Conservation (phyloP, 2,113 vertebrate genomes). For the Semicossyphus pulcher region DNA sequence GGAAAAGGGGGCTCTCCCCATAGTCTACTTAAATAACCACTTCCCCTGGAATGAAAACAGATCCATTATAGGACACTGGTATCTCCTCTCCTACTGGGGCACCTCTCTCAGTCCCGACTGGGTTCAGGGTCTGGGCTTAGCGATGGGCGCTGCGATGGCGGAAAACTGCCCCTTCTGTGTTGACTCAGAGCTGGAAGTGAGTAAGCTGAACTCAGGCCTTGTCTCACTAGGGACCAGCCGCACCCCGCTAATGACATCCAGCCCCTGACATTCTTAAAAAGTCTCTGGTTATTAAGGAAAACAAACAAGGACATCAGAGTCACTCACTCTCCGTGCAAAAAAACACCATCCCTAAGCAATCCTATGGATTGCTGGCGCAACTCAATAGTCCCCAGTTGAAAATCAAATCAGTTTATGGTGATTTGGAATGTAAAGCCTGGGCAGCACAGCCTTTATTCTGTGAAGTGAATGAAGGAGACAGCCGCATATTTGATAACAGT, state of each 20-base stretch:
- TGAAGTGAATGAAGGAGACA: conserved; percentile 35
- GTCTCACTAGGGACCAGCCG: conserved; percentile 68
- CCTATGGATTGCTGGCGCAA: conserved; percentile 40
- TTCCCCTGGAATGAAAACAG: conserved; percentile 78
- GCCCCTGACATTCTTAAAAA: conserved; percentile 75
- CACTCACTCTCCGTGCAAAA: conserved; percentile 62
- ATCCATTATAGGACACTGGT: conserved; percentile 69
- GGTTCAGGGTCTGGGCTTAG: conserved; percentile 63
- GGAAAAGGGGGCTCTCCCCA: conserved; percentile 58
- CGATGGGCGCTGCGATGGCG: conserved; percentile 60
- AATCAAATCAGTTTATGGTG: conserved; percentile 50
- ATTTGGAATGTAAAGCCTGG: conserved; percentile 31
- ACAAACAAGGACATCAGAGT: conserved; percentile 73
- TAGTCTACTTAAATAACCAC: conserved; percentile 77
- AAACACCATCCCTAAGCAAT: conserved; percentile 60
- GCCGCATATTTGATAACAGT: conserved; percentile 21
- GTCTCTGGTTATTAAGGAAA: conserved; percentile 78
- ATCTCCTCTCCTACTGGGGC: conserved; percentile 65
- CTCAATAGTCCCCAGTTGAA: conserved; percentile 41
- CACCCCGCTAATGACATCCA: conserved; percentile 80
- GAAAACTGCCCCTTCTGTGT: conserved; percentile 71
- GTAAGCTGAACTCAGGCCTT: conserved; percentile 74
- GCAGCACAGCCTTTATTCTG: conserved; percentile 16
- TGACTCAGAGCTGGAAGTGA: conserved; percentile 77
- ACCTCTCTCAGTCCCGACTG: conserved; percentile 44